A percentile compares a stretch with the other conserved stretches of the same genome.
Conservation (phyloP, 2,888 invertebrate genomes). For the Invenusta paracnida region DNA sequence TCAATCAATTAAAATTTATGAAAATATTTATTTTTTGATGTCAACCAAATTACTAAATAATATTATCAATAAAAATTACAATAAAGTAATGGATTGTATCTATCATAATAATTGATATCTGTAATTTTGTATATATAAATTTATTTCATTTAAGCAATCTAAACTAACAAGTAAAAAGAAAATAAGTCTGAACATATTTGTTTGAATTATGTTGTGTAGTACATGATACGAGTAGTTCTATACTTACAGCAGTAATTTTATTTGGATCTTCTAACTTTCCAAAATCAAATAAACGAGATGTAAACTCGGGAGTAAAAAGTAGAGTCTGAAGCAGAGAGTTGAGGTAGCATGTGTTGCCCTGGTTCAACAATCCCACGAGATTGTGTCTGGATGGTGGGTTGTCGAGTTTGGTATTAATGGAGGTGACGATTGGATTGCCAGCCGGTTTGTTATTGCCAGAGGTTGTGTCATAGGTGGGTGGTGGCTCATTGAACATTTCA, state of each 20-base stretch:
- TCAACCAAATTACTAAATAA: too few relatives aligned
- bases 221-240: not conserved
- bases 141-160: too few relatives aligned
- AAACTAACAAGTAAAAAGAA: too few relatives aligned
- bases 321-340: conserved; percentile 57
- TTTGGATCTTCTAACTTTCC: not conserved
- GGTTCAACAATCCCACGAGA: conserved; percentile 58
- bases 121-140: too few relatives aligned
- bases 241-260: not conserved
- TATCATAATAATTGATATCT: too few relatives aligned
- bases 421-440: not conserved
- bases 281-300: not conserved
- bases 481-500: not conserved
- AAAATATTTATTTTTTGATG: too few relatives aligned
- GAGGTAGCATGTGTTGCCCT: conserved; percentile 61
- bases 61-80: too few relatives aligned
- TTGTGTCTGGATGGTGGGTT: not conserved
- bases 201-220: too few relatives aligned
- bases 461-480: not conserved
- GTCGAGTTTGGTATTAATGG: not conserved
- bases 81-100: too few relatives aligned
- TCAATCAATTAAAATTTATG: too few relatives aligned
- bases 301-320: conserved; percentile 36
- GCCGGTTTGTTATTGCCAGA: not conserved
- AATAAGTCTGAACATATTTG: not conserved